A percentile compares a stretch with the other conserved stretches of the same genome.
phyloP scores from a whole-genome alignment of 2,113 vertebrate genomes.

The Ciconia stormi region DNA sequence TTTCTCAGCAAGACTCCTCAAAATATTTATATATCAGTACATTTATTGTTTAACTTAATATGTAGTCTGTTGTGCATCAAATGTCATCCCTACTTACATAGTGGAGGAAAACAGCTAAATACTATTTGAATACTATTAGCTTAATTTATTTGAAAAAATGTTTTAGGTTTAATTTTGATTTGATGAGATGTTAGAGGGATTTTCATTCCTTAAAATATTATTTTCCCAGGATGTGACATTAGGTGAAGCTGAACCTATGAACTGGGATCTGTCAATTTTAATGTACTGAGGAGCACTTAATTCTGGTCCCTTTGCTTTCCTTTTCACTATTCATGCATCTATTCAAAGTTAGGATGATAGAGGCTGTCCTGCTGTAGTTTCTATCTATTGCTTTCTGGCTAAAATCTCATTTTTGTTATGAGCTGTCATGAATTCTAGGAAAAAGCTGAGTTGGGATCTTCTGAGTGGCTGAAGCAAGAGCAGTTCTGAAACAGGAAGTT shows the following conservation, averaged over 20 bases:
- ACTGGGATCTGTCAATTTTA: not conserved
- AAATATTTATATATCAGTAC: not conserved
- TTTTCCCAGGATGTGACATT: not conserved
- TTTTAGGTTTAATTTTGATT: not conserved
- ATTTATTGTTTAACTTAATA: not conserved
- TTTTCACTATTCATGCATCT: not conserved
- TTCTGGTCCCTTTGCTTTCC: not conserved
- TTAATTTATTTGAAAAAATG: not conserved
- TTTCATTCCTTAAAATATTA: not conserved
- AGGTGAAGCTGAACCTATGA: not conserved
- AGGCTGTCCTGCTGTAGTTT: not conserved
- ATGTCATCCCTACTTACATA: not conserved
- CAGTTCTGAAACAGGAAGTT: not conserved
- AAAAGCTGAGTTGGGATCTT: not conserved
- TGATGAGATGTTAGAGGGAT: not conserved
- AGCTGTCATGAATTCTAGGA: not conserved
- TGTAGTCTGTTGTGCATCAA: not conserved
- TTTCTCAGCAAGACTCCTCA: not conserved
- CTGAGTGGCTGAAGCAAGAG: not conserved
- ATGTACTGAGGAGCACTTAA: not conserved
- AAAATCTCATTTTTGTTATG: not conserved
- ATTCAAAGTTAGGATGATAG: not conserved
- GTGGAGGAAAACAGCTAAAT: not conserved
- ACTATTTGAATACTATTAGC: not conserved
- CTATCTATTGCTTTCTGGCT: not conserved